Conservation (phyloP, 2,888 invertebrate genomes). For the Lochmaea capreae region DNA sequence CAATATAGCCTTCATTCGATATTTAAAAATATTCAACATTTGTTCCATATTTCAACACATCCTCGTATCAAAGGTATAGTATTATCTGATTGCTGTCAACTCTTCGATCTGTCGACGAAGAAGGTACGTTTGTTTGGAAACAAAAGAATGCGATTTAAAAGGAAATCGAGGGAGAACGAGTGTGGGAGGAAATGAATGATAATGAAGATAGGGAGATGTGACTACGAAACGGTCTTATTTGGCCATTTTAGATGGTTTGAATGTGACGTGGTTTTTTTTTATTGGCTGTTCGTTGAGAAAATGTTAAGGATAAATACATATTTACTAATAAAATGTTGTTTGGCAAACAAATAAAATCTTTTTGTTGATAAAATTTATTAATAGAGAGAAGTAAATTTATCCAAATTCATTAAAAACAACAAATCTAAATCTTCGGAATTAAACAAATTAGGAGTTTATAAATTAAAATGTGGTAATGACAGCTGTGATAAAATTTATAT, state of each 20-base stretch:
- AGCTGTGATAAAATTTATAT: too few species aligned
- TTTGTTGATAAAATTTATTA: not conserved
- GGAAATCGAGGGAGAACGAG: slow-evolving; percentile 17
- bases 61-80: not conserved
- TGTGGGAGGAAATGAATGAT: slow-evolving; percentile 20
- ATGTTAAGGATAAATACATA: not conserved
- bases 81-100: slow-evolving; percentile 6
- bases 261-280: slow-evolving; percentile 29
- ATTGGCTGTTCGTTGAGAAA: slow-evolving; percentile 22
- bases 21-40: not conserved
- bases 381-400: too few species aligned
- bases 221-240: slow-evolving; percentile 27
- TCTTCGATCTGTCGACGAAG: not conserved
- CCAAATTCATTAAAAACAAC: too few species aligned
- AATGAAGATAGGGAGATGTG: slow-evolving; percentile 31
- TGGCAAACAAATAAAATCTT: not conserved
- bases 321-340: not conserved
- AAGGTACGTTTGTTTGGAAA: not conserved
- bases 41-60: not conserved
- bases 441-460: too few species aligned
- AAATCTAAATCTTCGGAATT: too few species aligned
- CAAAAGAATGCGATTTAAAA: slow-evolving; percentile 1
- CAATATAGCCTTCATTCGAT: too few species aligned
- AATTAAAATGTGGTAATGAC: too few species aligned
- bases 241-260: slow-evolving; percentile 30